Percentiles rank a stretch among this genome's conserved stretches.
Evolutionary conservation across 2,888 invertebrate species (phyloP).

Genomic region (Tenthredo livida): DNA sequence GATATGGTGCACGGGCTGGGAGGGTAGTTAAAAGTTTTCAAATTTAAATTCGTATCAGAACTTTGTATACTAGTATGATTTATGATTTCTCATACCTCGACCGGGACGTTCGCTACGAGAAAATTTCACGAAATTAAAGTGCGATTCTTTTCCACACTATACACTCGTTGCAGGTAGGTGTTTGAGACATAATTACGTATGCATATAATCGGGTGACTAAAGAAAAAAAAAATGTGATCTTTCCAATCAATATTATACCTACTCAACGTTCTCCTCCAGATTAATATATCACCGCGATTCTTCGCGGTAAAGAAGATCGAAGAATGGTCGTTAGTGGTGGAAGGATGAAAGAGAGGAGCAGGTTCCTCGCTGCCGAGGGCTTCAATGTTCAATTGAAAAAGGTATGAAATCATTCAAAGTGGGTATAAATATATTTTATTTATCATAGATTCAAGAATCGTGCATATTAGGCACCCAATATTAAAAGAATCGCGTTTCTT

Average conservation of each 20-base stretch:
- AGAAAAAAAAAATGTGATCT: not conserved
- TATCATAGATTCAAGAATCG: not conserved
- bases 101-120: not conserved
- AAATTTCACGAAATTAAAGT: not conserved
- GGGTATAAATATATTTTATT: not conserved
- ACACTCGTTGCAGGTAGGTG: not conserved
- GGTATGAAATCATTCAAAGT: not conserved
- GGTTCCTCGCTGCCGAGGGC: slow-evolving; percentile 28
- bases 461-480: too few relatives aligned
- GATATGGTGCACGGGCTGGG: too few relatives aligned
- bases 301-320: not conserved
- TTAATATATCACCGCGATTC: not conserved
- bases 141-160: not conserved
- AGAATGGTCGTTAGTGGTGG: slow-evolving; percentile 40
- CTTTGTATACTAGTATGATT: slow-evolving; percentile 7
- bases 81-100: not conserved
- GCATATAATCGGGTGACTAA: too few relatives aligned
- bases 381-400: slow-evolving; percentile 48
- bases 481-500: not conserved
- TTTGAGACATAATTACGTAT: not conserved
- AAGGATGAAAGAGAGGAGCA: slow-evolving; percentile 42
- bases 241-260: not conserved
- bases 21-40: slow-evolving; percentile 36
- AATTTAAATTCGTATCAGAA: slow-evolving; percentile 8
- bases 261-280: not conserved